These are phyloP conservation scores for Atta colombica DNA, from an alignment of 1,140 invertebrate genomes.

Conservation along the genomic window DNA sequence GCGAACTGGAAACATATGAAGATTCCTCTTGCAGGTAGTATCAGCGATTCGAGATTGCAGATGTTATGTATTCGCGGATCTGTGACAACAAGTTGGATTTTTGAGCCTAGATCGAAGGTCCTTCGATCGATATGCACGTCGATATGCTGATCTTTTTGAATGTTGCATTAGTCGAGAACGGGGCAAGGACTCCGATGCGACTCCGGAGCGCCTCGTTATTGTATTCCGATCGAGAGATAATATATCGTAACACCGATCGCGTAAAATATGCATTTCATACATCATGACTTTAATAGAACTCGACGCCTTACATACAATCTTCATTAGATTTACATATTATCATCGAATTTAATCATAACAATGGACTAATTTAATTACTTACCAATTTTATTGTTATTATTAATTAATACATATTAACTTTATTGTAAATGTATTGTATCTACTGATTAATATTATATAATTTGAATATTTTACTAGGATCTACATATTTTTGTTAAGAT, in stretches of 20 bases:
- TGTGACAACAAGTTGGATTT: slow-evolving; percentile 19
- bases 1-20: neutral
- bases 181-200: slow-evolving; percentile 32
- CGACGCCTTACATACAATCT: neutral
- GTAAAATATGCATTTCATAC: neutral
- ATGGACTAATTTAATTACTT: neutral
- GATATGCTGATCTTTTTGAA: slow-evolving; percentile 9
- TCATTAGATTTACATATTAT: neutral
- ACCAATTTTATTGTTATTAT: neutral
- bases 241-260: neutral
- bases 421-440: too few relatives aligned
- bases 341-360: neutral
- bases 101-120: slow-evolving; percentile 32
- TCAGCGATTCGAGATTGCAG: slow-evolving; percentile 31
- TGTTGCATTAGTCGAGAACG: slow-evolving; percentile 42
- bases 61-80: slow-evolving; percentile 9
- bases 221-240: slow-evolving; percentile 57
- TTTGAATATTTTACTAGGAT: neutral
- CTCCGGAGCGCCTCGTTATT: slow-evolving; percentile 11
- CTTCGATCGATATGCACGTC: slow-evolving; percentile 16
- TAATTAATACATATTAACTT: neutral
- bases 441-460: neutral
- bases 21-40: neutral
- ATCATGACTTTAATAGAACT: neutral
- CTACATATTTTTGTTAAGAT: neutral